Conservation (phyloP, 2,113 vertebrate genomes). For the Balaenoptera acutorostrata region DNA sequence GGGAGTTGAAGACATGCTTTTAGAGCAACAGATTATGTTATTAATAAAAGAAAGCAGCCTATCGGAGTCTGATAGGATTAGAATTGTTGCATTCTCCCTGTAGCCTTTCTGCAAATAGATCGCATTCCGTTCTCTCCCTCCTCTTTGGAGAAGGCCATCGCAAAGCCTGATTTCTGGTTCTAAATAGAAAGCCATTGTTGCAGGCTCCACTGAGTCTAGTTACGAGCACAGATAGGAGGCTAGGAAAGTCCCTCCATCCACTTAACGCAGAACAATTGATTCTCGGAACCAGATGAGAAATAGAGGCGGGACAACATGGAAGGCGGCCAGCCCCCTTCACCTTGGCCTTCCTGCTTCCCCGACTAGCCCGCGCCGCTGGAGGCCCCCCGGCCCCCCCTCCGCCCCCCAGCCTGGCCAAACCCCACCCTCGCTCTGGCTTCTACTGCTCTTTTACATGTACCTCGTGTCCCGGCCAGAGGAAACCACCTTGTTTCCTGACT, state of each 20-base stretch:
- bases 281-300: slow-evolving; percentile 1
- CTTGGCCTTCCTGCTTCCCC: slow-evolving; percentile 35
- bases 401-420: background rate
- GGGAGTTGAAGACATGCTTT: background rate
- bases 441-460: background rate
- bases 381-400: fast-evolving
- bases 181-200: slow-evolving; percentile 29
- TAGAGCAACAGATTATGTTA: background rate
- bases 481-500: background rate
- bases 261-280: background rate
- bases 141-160: background rate
- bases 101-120: slow-evolving; percentile 4
- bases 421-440: background rate
- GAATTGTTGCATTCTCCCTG: background rate
- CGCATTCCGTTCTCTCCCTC: slow-evolving; percentile 23
- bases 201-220: slow-evolving; percentile 61
- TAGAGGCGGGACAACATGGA: background rate
- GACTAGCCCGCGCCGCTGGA: background rate
- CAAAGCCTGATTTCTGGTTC: background rate
- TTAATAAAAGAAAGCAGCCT: background rate
- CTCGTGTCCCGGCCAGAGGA: background rate
- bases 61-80: background rate
- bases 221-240: background rate
- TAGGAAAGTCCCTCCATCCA: slow-evolving; percentile 64
- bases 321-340: background rate